phyloP scores from a whole-genome alignment of 2,888 invertebrate species.

The Empis stercorea region DNA sequence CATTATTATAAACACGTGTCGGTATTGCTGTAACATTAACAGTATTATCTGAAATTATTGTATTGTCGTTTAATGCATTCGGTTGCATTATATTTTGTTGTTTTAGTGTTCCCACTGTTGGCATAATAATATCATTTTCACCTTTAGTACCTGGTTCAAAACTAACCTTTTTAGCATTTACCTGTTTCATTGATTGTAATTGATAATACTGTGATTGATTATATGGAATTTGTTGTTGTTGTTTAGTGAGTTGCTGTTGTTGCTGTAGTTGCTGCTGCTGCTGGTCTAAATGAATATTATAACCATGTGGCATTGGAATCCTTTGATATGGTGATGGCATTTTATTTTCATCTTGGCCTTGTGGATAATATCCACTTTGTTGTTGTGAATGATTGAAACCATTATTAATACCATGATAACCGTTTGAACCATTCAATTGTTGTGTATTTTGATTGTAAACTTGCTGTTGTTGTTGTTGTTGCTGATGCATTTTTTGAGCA shows the following conservation, averaged over 20 bases:
- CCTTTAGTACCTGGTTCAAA: slow-evolving; percentile 63
- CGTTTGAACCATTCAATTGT: background rate
- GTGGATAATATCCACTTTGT: slow-evolving; percentile 13
- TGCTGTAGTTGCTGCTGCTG: slow-evolving; percentile 30
- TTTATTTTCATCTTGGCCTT: slow-evolving; percentile 8
- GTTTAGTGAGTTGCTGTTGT: slow-evolving; percentile 32
- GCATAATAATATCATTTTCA: slow-evolving; percentile 35
- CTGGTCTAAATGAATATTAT: slow-evolving; percentile 12
- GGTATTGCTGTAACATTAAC: slow-evolving; percentile 33
- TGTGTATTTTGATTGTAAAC: background rate
- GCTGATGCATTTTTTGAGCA: slow-evolving; percentile 19
- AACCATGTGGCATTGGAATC: slow-evolving; percentile 45
- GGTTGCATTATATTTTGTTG: background rate
- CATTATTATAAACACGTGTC: slow-evolving; percentile 36
- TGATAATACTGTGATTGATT: slow-evolving; percentile 50
- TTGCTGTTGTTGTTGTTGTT: slow-evolving; percentile 11
- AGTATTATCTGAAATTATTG: slow-evolving; percentile 21
- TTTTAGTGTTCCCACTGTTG: slow-evolving; percentile 7
- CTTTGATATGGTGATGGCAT: slow-evolving; percentile 44
- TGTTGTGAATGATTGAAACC: slow-evolving; percentile 5
- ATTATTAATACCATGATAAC: background rate
- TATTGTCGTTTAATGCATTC: slow-evolving; percentile 28
- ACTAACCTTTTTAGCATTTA: slow-evolving; percentile 49
- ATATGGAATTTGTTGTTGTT: slow-evolving; percentile 30
- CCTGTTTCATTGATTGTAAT: slow-evolving; percentile 40